Evolutionary conservation across 2,113 vertebrate genomes (phyloP), one percentile per base, ranked within the genome.

Genomic region (Crotophaga sulcirostris): DNA sequence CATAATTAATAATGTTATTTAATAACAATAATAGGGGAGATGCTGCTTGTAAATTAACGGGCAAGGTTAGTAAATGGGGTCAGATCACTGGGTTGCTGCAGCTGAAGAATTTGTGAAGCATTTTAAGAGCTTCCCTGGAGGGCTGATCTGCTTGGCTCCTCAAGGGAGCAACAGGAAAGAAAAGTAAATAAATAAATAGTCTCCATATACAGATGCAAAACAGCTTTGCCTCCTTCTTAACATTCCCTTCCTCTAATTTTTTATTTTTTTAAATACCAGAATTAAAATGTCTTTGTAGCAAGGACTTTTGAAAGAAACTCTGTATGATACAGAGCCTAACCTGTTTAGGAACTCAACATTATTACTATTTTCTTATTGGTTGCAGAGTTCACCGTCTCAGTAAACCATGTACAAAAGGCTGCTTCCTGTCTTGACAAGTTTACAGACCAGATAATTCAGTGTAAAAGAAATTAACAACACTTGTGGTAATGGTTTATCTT

Each of bases 1-100:
- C 13, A 42, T 68, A 94, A 94, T 66, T 89, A 90, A 78, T 74
- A 49, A 70, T 58, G 31, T 26, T 49, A 56, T 84, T 96, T 90
- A 78, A 56, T 78, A 90, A 56, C 13, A 70, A 44, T 63, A 88
- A 72, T 36, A 70, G 28, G 47, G 18, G 0, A 13, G 75, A 78
- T 47, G 11, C 19, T 68, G 19, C 25, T 78, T 77, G 84, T 36
- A 81, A 90, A 93, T 92, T 86, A 19, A 75, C 2, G 6, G 11
- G 28, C 36, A 79, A 84, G 31, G 19, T 56, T 84, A 89, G 68
- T 84, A 74, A 93, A 87, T 59, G 25, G 24, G 47, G 88, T 68
- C 54, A 86, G 31, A 74, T 54, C 40, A 77, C 60, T 83, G 80
- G 10, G 23, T 49, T 80, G 13, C 33, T 38, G 83, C 5, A 16